These are phyloP conservation scores for Leucoraja erinaceus DNA, from an alignment of 2,113 vertebrate genomes.

Conservation along the genomic window DNA sequence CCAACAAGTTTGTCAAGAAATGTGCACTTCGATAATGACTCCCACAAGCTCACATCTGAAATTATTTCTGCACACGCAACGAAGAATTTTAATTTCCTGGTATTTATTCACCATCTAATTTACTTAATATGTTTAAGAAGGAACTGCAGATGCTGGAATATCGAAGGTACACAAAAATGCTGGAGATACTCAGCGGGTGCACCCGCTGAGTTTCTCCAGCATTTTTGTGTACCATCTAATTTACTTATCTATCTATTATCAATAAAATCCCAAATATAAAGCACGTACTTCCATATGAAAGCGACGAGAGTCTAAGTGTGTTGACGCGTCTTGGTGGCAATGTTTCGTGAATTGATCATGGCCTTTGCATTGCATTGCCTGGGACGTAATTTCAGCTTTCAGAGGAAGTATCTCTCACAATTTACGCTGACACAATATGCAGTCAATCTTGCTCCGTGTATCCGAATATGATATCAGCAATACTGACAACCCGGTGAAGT, in stretches of 20 bases:
- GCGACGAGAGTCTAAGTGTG: neutral
- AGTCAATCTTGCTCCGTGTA: neutral
- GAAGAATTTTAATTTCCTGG: neutral
- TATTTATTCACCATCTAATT: neutral
- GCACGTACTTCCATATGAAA: neutral
- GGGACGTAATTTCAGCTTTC: neutral
- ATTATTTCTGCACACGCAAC: neutral
- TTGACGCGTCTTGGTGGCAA: neutral
- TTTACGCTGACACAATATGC: neutral
- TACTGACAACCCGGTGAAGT: neutral
- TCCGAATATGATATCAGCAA: neutral
- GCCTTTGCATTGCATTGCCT: neutral
- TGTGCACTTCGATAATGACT: neutral
- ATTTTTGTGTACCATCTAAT: neutral
- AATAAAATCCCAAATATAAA: neutral
- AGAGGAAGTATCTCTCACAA: neutral
- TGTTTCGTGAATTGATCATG: neutral
- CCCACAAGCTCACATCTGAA: neutral
- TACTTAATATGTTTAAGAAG: too few relatives aligned
- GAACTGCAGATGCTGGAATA: too few relatives aligned
- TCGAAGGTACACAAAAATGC: too few relatives aligned
- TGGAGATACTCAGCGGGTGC: too few relatives aligned
- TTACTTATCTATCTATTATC: neutral
- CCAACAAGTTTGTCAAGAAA: neutral
- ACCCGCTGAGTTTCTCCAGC: too few relatives aligned